Base-by-base conservation (phyloP, 1,140 invertebrate genomes). In the Zaprionus africanus region DNA sequence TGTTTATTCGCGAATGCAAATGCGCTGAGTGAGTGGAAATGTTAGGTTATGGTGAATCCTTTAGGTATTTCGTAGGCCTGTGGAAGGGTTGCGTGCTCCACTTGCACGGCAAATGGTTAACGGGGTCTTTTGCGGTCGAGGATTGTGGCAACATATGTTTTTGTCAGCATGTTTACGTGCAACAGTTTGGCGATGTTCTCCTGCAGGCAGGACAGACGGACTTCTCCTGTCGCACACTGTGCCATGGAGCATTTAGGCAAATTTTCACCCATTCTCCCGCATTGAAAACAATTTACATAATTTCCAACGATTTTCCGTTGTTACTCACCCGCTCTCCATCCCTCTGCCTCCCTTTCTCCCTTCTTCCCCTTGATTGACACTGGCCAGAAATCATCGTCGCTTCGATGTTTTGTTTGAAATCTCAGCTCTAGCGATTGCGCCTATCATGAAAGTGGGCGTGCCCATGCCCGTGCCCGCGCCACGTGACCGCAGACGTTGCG, bases 401-500 rank as follows among this genome's bases (percentile, higher is more conserved):
- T 79, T 78, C 80, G 69, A 77, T 80, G 76, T 61, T 72, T 53
- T 66, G 76, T 36, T 73, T 73, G 56, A 74, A 87, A 88, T 81
- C 84, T 67, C 63, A 57, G 49, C 66, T 19, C 19, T 22, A 73
- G 26, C 69, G 70, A 80, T 79, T 87, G 83, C 76, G 84, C 87
- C 83, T 87, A 87, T 87, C 83, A 87, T 87, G 81, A 71, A 78
- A 59, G 84, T 83, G 84, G 84, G 84, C 84, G 84, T 88, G 76
- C 41, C 69, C 62, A 59, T 17, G 22, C 67, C 31, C 31, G 31
- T 34, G 31, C 9, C 31, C 3, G 31, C 26, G 84, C 79, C 85
- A 90, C 85, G 85, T 90, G 85, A 85, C 85, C 79, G 76, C 85
- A 88, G 76, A 85, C 85, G 84, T 83, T 87, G 83, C 68, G 83